phyloP scores from a whole-genome alignment of 2,888 invertebrate genomes.

The Carcina quercana region DNA sequence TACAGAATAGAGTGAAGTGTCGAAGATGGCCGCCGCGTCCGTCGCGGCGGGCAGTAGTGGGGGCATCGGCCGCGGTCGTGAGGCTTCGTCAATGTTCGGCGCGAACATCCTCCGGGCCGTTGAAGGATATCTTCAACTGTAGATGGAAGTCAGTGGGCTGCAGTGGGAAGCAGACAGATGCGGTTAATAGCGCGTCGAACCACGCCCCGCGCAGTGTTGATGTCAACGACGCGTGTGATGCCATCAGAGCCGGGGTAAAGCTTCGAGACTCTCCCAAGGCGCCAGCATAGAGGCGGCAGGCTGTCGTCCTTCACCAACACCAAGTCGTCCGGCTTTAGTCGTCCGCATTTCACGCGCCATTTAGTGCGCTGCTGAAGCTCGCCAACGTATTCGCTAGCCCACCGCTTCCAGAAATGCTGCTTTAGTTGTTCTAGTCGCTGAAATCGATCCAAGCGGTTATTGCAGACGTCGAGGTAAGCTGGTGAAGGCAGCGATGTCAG shows the following conservation, averaged over 20 bases:
- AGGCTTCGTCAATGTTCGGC: no score
- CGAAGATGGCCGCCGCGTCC: no score
- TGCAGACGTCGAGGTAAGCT: neutral
- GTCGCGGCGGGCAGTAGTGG: no score
- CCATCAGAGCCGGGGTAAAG: slow-evolving; percentile 13
- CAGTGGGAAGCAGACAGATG: neutral
- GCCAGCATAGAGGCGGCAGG: slow-evolving; percentile 13
- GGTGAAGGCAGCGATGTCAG: slow-evolving; percentile 1
- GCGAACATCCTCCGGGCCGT: neutral
- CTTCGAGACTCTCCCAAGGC: slow-evolving; percentile 11
- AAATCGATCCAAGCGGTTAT: slow-evolving; percentile 7
- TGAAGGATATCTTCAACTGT: neutral
- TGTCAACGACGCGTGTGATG: slow-evolving; percentile 9
- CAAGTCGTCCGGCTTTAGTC: neutral
- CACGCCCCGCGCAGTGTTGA: slow-evolving; percentile 6
- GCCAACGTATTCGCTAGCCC: slow-evolving; percentile 11
- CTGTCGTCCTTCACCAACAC: slow-evolving; percentile 8
- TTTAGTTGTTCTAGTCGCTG: slow-evolving; percentile 9
- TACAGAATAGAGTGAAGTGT: no score
- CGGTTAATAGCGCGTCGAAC: slow-evolving; percentile 7
- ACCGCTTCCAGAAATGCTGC: slow-evolving; percentile 15
- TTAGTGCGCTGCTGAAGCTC: slow-evolving; percentile 13
- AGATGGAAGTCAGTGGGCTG: neutral
- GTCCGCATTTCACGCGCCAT: slow-evolving; percentile 4
- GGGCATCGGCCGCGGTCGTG: no score